Conservation (phyloP, 2,888 invertebrate genomes). For the Choreutis nemorana region DNA sequence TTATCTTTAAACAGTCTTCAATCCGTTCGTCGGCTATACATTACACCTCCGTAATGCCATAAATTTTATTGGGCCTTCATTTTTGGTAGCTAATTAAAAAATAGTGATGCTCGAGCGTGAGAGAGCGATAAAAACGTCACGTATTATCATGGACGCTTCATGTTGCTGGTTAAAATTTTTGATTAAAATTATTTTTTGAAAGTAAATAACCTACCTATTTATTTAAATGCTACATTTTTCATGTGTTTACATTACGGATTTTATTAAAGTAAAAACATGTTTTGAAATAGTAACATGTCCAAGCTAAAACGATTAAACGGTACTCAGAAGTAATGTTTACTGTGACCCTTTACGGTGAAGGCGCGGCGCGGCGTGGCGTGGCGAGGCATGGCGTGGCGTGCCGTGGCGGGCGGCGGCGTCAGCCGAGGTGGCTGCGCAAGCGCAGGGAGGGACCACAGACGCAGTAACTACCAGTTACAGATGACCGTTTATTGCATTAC, state of each 20-base stretch:
- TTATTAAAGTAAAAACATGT: no score
- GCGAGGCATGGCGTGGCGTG: slow-evolving; percentile 17
- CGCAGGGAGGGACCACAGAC: no score
- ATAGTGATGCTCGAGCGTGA: slow-evolving; percentile 50
- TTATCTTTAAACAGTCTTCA: no score
- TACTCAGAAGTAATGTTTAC: slow-evolving; percentile 35
- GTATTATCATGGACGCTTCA: no score
- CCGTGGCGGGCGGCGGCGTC: no score
- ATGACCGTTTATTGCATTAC: no score
- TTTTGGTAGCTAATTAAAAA: slow-evolving; percentile 60
- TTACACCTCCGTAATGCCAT: slow-evolving; percentile 43
- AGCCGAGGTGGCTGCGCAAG: no score
- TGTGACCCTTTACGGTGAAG: slow-evolving; percentile 33
- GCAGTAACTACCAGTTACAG: no score
- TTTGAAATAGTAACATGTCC: slow-evolving; percentile 24
- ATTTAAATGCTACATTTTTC: no score
- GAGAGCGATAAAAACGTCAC: slow-evolving; percentile 54
- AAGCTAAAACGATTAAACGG: slow-evolving; percentile 31
- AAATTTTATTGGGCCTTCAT: slow-evolving; percentile 58
- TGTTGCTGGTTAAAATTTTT: no score
- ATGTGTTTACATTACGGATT: no score
- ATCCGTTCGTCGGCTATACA: slow-evolving; percentile 26
- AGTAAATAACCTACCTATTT: slow-evolving; percentile 3
- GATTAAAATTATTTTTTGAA: no score
- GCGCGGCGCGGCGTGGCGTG: slow-evolving; percentile 27